Percentiles rank a stretch among this genome's conserved stretches.
These are phyloP conservation scores for Homarus gammarus DNA, from an alignment of 2,888 invertebrate genomes.

Conservation along the genomic window DNA sequence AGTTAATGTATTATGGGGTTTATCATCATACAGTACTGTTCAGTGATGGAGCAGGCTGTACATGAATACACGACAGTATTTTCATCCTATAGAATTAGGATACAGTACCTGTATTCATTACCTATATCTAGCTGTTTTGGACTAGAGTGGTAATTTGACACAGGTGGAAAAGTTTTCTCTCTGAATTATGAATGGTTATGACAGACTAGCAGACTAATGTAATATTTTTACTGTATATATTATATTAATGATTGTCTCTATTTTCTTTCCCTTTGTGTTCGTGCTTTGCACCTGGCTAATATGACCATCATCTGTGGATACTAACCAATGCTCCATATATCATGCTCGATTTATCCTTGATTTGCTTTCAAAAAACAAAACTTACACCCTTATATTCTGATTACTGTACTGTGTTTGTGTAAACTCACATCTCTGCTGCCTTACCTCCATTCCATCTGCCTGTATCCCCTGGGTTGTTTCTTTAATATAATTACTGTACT, in stretches of 20 bases:
- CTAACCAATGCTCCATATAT: background rate
- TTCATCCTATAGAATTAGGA: too few relatives aligned
- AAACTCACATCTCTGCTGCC: background rate
- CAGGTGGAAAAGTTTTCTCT: too few relatives aligned
- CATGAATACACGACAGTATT: too few relatives aligned
- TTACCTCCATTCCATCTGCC: background rate
- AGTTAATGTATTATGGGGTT: too few relatives aligned
- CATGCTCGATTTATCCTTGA: slow-evolving; percentile 3
- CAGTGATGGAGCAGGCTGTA: too few relatives aligned
- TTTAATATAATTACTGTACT: background rate
- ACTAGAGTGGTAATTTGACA: too few relatives aligned
- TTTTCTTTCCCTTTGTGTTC: slow-evolving; percentile 7
- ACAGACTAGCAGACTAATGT: too few relatives aligned
- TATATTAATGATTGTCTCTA: background rate
- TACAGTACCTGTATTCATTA: too few relatives aligned
- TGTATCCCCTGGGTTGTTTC: background rate
- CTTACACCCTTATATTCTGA: background rate
- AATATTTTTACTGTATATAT: too few relatives aligned
- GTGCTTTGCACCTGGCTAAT: slow-evolving; percentile 12
- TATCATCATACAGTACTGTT: too few relatives aligned
- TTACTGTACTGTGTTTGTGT: background rate
- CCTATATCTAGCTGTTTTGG: too few relatives aligned
- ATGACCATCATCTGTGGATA: slow-evolving; percentile 9
- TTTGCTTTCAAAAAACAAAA: background rate
- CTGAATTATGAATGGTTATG: too few relatives aligned